phyloP scores from a whole-genome alignment of 2,113 vertebrate genomes.

The Notarius quadriscutis region DNA sequence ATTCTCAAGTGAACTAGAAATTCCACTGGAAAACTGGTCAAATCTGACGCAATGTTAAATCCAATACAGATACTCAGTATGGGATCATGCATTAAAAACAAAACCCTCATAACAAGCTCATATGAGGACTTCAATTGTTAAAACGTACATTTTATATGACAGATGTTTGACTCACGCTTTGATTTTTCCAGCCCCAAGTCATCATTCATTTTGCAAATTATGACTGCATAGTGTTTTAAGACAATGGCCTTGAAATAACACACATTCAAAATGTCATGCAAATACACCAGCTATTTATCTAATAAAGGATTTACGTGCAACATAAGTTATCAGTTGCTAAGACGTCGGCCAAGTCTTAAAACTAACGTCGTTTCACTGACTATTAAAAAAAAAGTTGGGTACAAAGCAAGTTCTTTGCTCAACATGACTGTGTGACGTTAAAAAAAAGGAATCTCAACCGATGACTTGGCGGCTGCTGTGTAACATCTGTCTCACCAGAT shows the following conservation, averaged over 20 bases:
- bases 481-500: slow-evolving; percentile 18
- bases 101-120: background rate
- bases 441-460: background rate
- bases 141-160: background rate
- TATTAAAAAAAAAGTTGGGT: background rate
- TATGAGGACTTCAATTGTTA: background rate
- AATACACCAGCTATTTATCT: background rate
- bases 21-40: background rate
- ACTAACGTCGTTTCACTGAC: background rate
- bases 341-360: background rate
- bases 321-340: background rate
- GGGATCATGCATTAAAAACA: background rate
- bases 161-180: background rate
- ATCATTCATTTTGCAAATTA: background rate
- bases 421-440: background rate
- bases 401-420: background rate
- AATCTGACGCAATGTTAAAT: background rate
- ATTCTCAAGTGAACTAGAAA: background rate
- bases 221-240: background rate
- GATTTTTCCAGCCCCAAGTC: background rate
- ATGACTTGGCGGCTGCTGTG: slow-evolving; percentile 12
- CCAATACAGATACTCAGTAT: background rate
- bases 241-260: background rate
- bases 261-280: background rate
- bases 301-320: background rate